Evolutionary conservation across 2,113 vertebrate species (phyloP).

Genomic region (Ranitomeya variabilis): DNA sequence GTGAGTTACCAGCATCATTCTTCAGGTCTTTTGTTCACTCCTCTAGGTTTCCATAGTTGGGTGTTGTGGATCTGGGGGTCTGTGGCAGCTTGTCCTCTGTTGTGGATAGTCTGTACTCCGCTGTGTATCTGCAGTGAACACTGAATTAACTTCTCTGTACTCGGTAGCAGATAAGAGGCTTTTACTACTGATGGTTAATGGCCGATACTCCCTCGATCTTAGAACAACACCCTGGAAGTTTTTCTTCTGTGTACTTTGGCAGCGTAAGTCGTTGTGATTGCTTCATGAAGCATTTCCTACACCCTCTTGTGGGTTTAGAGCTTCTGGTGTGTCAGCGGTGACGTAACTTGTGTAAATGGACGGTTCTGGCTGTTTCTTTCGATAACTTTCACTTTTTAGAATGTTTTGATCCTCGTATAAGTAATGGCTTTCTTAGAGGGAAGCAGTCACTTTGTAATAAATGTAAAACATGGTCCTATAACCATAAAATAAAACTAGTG

Average conservation of each 20-base stretch:
- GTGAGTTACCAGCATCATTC: too few relatives aligned
- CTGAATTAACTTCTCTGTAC: conserved; percentile 10
- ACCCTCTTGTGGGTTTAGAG: conserved; percentile 10
- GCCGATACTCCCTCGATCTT: background rate
- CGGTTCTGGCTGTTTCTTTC: background rate
- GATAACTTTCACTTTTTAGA: background rate
- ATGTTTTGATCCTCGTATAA: background rate
- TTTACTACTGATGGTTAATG: background rate
- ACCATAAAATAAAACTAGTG: background rate
- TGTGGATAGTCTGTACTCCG: background rate
- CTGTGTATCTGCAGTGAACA: background rate
- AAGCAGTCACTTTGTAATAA: background rate
- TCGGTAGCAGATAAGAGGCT: background rate
- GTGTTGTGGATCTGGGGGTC: too few relatives aligned
- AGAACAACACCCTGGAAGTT: conserved; percentile 19
- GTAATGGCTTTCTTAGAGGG: background rate
- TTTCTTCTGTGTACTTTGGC: conserved; percentile 25
- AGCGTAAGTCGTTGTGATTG: background rate
- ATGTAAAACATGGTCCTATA: background rate
- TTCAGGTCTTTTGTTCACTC: too few relatives aligned
- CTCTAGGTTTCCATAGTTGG: too few relatives aligned
- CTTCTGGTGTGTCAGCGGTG: conserved; percentile 11
- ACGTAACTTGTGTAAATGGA: background rate
- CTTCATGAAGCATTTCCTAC: conserved; percentile 1
- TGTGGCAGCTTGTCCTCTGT: background rate